Evolutionary conservation across 2,888 invertebrate species (phyloP), one percentile per base, ranked within the genome.

Genomic region (Pterostichus niger): DNA sequence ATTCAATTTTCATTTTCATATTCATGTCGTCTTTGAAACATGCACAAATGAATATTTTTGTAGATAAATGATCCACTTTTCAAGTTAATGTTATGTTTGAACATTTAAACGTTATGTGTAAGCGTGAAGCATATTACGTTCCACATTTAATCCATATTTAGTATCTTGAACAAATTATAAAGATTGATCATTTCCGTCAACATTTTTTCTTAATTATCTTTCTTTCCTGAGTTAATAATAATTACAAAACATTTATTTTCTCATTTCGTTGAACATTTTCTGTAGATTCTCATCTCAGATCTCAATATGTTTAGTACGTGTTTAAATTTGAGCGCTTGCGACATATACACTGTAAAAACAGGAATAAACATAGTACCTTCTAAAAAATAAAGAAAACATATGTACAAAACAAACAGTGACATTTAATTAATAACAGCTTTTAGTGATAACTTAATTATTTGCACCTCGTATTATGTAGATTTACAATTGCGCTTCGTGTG

Each of bases 111-210:
- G 15, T 71, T 71, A 44, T 44, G 44, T 17, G 13, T 6, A 71
- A 40, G 68, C 68, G 68, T 71, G 68, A 71, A 71, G 44, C 68
- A 71, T 9, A n/a, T 64, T 64, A 64, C 13, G 33, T 64, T 35
- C n/a, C 35, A 31, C 13, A 71, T 44, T 44, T 71, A 71, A 71
- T 71, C 68, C 44, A 17, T 13, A 10, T 71, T 71, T 71, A 71
- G 44, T 9, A 49, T 49, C 73, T 17, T 52, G 52, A n/a, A 71
- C 71, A 52, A 75, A 75, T 75, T 75, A 52, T 49, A 31, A 75
- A 75, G 52, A 75, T 75, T 75, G 75, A 75, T 52, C 75, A 75
- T 75, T 75, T 75, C 75, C 75, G 75, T 75, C 49, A 64, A 40
- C 15, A 17, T 71, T 71, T 71, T 71, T 71, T 64, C 64, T 40